Conservation (phyloP, 2,888 invertebrate genomes). For the Drosophila meridionalis region DNA sequence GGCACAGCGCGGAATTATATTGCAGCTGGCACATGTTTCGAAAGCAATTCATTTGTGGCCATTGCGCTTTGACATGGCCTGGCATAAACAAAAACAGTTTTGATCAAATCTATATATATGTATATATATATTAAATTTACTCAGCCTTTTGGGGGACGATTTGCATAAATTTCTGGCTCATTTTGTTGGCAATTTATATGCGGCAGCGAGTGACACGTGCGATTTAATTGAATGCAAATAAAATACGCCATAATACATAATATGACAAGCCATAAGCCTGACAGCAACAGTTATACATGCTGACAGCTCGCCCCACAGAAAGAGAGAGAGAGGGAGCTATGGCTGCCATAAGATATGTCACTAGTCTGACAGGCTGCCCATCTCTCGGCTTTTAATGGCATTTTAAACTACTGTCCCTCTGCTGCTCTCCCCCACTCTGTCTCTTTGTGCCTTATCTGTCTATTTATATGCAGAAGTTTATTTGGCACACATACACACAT, state of each 20-base stretch:
- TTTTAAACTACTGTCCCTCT: constrained; percentile 69
- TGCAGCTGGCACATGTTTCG: background rate
- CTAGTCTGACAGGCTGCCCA: constrained; percentile 62
- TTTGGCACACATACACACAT: constrained; percentile 45
- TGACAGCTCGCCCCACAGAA: constrained; percentile 55
- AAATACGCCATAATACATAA: constrained; percentile 75
- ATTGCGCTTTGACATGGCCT: background rate
- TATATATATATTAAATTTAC: constrained; percentile 14
- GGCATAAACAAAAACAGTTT: constrained; percentile 57
- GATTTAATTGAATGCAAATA: constrained; percentile 81
- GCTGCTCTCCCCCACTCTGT: background rate
- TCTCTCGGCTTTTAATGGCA: constrained; percentile 67
- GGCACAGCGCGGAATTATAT: background rate
- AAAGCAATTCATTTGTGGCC: background rate
- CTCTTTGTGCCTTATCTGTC: constrained; percentile 8
- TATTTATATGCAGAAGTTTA: constrained; percentile 19
- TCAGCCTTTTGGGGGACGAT: constrained; percentile 27
- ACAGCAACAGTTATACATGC: constrained; percentile 77
- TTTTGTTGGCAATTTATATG: constrained; percentile 74
- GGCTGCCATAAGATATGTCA: constrained; percentile 55
- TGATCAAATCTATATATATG: constrained; percentile 15
- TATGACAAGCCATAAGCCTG: constrained; percentile 77
- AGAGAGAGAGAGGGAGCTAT: constrained; percentile 9
- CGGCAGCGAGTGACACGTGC: constrained; percentile 66
- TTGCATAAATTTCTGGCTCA: constrained; percentile 73